Evolutionary conservation across 2,797 vertebrate species (phyloP), one percentile per base, ranked within the genome.

Genomic region (Limnodromus scolopaceus): DNA sequence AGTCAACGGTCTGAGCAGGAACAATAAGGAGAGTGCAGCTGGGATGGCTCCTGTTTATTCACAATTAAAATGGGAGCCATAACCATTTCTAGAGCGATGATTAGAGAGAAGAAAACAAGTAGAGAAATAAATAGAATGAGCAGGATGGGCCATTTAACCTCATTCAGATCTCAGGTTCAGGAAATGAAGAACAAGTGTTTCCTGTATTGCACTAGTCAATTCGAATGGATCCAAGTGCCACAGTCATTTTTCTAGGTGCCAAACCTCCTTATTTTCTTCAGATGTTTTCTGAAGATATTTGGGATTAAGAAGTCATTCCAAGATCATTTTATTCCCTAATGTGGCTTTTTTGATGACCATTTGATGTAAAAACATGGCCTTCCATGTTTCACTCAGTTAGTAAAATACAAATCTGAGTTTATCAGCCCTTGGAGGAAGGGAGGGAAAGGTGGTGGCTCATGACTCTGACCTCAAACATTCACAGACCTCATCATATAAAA

Each of bases 211-310:
- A 20, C 7, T 15, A 7, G 15, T 23, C 57, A 55, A 16, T 64
- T 88, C 0, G 0, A 71, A 55, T 28, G 41, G 23, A 53, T 58
- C 7, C 51, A 80, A 74, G 36, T 0, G 1, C 10, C 15, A 25
- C 1, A 1, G 34, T 19, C 0, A 1, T 70, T 84, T 49, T 65
- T 32, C 19, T 54, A 65, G 19, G 14, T 51, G 32, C 27, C 51
- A 63, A 13, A 16, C 2, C 20, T 82, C 27, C 32, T 68, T 27
- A 22, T 76, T 87, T 51, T 66, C 13, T 54, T 95, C 68, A 72
- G n/a, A 23, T 16, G 3, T 70, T 83, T 86, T 72, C 43, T 69
- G 27, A 69, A 84, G n/a, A 27, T 28, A 19, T 18, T 77, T 53
- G 32, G 32, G 43, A 68, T 79, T 39, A 53, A 87, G 24, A 53